Evolutionary conservation across 2,113 vertebrate species (phyloP), one percentile per base, ranked within the genome.

Genomic region (Bostrychus sinensis): DNA sequence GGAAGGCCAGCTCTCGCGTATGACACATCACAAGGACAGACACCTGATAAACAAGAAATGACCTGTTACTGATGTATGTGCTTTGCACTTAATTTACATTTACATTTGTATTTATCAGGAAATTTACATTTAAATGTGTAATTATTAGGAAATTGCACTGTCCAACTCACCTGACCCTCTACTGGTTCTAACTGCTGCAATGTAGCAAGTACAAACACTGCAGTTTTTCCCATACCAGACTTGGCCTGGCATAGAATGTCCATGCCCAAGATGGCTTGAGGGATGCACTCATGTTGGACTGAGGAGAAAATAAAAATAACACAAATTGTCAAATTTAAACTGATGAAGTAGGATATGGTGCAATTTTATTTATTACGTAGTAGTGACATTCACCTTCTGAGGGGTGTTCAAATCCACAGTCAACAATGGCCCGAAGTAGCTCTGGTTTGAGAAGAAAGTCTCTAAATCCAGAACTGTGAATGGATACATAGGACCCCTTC

Each of bases 241-340:
- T 96, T 96, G 57, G 94, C 94, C 83, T 96, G 94, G 83, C 94
- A 96, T 22, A 95, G 82, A 72, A 96, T 89, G 41, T 95, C 94
- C 94, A 96, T 95, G 42, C 94, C 94, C 62, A 96, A 86, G 79
- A 95, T 94, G 61, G 94, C 94, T 84, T 96, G 94, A 36, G 94
- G 94, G 67, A 96, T 95, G 66, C 94, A 95, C 83, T 95, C 94
- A 10, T 96, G 94, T 72, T 96, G 94, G 32, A 96, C 94, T 96
- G 85, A 13, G 64, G 72, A 32, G 28, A 55, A 7, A 41, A 62
- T 1, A 26, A 28, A n/a, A n/a, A n/a, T n/a, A n/a, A n/a, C n/a
- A n/a, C n/a, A n/a, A n/a, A n/a, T n/a, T n/a, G n/a, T n/a, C n/a
- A n/a, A n/a, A n/a, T n/a, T n/a, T n/a, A n/a, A n/a, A n/a, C n/a